Base-by-base conservation (phyloP, 2,113 vertebrate species). In the Burhinus bistriatus region DNA sequence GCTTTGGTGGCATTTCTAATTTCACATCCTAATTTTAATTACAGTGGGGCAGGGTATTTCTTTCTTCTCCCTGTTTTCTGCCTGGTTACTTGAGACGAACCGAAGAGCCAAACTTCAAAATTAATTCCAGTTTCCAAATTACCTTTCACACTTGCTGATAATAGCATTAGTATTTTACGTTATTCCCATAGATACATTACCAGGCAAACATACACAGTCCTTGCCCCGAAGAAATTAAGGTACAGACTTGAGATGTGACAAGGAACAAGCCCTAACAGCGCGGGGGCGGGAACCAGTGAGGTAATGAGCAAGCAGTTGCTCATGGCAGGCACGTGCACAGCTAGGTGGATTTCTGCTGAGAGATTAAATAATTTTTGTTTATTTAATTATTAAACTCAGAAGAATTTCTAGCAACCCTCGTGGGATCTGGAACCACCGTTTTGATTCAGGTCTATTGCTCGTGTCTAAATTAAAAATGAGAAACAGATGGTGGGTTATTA, bases 401-500 rank as follows among this genome's bases (percentile, higher is more conserved):
- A 95, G 81, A 90, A 45, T 88, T 88, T 58, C 87, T 58, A 85
- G 59, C 83, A 71, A 40, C 49, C 65, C 62, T 51, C 66, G 0
- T 0, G 32, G 81, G 73, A 65, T 32, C 49, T 65, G 93, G 89
- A 80, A 34, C 22, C 55, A 5, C 2, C 0, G 73, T 40, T 96
- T 94, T 11, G 9, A 69, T 76, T 84, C 78, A 9, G 82, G 82
- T 70, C 94, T 92, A 18, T 57, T 40, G 82, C 92, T 92, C 6
- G 75, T 59, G 72, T 84, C 94, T 94, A 66, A 91, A 95, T 91
- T 94, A 95, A 89, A 88, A 95, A 86, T 72, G 91, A 91, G 54
- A 84, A 97, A 1, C 91, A 91, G 96, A 92, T 97, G 96, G 95
- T 45, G 83, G 71, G 66, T 76, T 80, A 89, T 87, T 72, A 47